phyloP scores from a whole-genome alignment of 92 coral and sea anemone genomes.

The Phenganax subtilis region DNA sequence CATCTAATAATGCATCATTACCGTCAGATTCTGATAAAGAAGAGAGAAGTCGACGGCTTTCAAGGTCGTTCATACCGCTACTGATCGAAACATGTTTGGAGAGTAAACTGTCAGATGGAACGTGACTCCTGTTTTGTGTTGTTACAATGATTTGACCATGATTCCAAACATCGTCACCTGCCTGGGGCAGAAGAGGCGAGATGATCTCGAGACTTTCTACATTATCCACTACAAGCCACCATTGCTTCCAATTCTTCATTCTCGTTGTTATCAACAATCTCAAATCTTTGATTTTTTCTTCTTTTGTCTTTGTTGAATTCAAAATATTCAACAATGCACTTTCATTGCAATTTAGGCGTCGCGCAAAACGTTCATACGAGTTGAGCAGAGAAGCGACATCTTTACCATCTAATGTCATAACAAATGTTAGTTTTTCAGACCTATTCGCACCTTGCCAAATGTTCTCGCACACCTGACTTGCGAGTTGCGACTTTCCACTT shows the following conservation, averaged over 20 bases:
- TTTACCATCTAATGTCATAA: background rate
- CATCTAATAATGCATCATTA: background rate
- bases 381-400: background rate
- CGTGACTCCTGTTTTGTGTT: constrained; percentile 38
- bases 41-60: constrained; percentile 20
- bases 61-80: constrained; percentile 31
- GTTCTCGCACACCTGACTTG: background rate
- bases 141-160: constrained; percentile 18
- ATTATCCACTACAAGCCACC: background rate
- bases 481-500: background rate
- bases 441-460: background rate
- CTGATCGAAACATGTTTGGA: constrained; percentile 35
- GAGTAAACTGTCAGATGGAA: constrained; percentile 10
- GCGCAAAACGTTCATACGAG: background rate
- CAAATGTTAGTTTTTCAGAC: background rate
- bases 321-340: background rate
- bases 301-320: background rate
- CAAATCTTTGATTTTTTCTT: background rate
- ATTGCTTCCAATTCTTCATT: background rate
- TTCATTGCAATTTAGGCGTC: background rate
- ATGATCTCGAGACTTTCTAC: background rate
- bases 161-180: background rate
- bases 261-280: background rate
- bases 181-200: constrained; percentile 22
- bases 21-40: constrained; percentile 15